Percentiles rank a stretch among this genome's conserved stretches.
phyloP scores from a whole-genome alignment of 2,888 invertebrate genomes.

The Cantharis lateralis region DNA sequence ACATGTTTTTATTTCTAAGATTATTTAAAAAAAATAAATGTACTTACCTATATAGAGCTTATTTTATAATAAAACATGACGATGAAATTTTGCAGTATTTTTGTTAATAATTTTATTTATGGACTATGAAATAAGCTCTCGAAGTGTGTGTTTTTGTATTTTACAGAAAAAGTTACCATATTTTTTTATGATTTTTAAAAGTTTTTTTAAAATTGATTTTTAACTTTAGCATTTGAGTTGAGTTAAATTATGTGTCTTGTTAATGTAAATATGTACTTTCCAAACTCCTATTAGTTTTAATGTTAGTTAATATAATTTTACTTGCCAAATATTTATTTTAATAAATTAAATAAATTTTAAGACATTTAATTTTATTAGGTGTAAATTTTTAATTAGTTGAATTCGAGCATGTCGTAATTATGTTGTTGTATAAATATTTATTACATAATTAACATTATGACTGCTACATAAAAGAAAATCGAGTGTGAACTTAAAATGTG shows the following conservation, averaged over 20 bases:
- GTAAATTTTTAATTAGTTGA: neutral
- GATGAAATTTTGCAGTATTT: neutral
- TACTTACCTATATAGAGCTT: constrained; percentile 9
- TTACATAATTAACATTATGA: neutral
- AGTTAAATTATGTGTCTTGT: neutral
- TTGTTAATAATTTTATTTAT: neutral
- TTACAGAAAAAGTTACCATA: neutral
- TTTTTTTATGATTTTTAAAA: neutral
- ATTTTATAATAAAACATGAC: neutral
- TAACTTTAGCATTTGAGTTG: neutral
- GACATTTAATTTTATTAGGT: neutral
- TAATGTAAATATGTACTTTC: neutral
- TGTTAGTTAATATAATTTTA: neutral
- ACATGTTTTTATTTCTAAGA: constrained; percentile 25
- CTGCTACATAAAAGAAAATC: neutral
- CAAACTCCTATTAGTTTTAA: neutral
- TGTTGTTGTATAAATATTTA: neutral
- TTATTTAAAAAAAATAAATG: constrained; percentile 15
- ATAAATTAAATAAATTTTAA: neutral
- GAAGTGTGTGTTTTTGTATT: neutral
- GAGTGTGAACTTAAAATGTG: neutral
- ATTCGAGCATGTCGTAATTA: neutral
- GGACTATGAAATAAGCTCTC: neutral
- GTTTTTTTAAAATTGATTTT: neutral
- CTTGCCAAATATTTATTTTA: constrained; percentile 31